phyloP scores from a whole-genome alignment of 2,113 vertebrate genomes.

The Chloropsis hardwickii region DNA sequence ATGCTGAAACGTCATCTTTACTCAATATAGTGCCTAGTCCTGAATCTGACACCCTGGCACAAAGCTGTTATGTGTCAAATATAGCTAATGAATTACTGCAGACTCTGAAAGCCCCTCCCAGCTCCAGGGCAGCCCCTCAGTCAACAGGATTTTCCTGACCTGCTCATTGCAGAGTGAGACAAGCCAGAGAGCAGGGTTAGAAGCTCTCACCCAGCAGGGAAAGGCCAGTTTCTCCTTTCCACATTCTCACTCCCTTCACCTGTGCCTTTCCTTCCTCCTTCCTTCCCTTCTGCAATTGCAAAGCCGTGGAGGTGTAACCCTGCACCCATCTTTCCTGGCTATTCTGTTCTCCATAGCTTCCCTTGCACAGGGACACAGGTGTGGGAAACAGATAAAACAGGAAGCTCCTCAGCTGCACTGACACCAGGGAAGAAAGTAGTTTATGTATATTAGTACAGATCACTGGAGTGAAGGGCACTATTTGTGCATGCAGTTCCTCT shows the following conservation, averaged over 20 bases:
- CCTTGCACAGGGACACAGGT: not conserved
- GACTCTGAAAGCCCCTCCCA: not conserved
- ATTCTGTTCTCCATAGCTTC: rapidly evolving
- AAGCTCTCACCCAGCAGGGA: not conserved
- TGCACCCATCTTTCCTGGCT: not conserved
- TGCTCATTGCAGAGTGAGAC: not conserved
- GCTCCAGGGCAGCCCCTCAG: not conserved
- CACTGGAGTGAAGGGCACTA: not conserved
- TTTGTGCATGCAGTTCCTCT: not conserved
- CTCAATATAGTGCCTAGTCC: not conserved
- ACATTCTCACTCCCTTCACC: rapidly evolving
- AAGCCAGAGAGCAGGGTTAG: not conserved
- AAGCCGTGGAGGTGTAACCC: not conserved
- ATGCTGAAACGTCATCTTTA: not conserved
- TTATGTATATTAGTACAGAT: not conserved
- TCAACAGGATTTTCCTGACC: not conserved
- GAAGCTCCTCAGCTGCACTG: not conserved
- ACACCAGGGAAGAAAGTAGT: not conserved
- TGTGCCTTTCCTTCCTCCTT: not conserved
- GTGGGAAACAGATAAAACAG: not conserved
- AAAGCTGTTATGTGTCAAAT: rapidly evolving
- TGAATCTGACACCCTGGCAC: not conserved
- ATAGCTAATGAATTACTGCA: not conserved
- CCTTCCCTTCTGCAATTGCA: not conserved
- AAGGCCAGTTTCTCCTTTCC: not conserved